A percentile compares a stretch with the other conserved stretches of the same genome.
These are phyloP conservation scores for Araneus ventricosus DNA, from an alignment of 1,140 invertebrate species.

Conservation along the genomic window DNA sequence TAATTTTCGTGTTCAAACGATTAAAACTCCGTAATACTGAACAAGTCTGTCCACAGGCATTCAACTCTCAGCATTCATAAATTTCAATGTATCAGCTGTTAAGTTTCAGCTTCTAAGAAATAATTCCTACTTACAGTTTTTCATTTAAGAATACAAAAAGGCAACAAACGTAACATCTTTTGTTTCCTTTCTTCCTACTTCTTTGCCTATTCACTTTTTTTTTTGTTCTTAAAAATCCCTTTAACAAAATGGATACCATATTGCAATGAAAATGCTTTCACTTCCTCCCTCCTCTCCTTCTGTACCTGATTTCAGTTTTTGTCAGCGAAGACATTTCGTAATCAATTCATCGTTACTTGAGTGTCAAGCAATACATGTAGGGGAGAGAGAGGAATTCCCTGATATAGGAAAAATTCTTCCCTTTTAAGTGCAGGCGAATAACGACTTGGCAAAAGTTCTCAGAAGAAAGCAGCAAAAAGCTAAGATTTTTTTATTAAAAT, in stretches of 20 bases:
- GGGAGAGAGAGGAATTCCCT: neutral
- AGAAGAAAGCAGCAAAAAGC: neutral
- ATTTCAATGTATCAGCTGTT: too few relatives aligned
- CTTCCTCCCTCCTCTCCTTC: neutral
- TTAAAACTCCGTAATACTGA: too few relatives aligned
- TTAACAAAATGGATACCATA: neutral
- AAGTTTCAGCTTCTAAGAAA: too few relatives aligned
- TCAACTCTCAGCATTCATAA: too few relatives aligned
- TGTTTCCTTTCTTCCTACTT: too few relatives aligned
- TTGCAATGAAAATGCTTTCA: neutral
- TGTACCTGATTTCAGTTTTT: conserved; percentile 17
- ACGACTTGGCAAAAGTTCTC: neutral
- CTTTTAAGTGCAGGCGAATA: neutral
- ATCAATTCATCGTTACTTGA: conserved; percentile 35
- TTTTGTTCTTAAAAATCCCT: neutral
- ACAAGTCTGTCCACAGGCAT: too few relatives aligned
- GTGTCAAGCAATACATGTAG: neutral
- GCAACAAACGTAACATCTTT: too few relatives aligned
- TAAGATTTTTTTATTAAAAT: neutral
- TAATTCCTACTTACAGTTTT: too few relatives aligned
- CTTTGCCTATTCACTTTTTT: too few relatives aligned
- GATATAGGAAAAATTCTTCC: neutral
- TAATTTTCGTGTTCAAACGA: too few relatives aligned
- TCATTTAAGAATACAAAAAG: too few relatives aligned
- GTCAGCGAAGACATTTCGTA: neutral